Evolutionary conservation across 2,888 invertebrate genomes (phyloP).

Genomic region (Thecophora atra): DNA sequence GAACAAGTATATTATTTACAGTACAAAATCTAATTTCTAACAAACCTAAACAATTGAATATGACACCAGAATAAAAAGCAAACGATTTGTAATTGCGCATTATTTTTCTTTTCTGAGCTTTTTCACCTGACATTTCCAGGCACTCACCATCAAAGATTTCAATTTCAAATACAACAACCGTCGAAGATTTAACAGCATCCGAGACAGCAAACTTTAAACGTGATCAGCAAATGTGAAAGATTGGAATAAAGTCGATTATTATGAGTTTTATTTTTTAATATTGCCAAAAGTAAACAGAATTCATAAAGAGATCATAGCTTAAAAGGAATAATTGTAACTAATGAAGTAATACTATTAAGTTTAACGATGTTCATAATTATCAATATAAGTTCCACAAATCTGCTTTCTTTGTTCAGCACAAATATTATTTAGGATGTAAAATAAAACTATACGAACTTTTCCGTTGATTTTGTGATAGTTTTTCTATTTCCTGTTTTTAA

Average conservation of each 20-base stretch:
- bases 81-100: too few species aligned
- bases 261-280: neutral
- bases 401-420: neutral
- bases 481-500: neutral
- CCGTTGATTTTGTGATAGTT: too few species aligned
- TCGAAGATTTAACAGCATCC: conserved; percentile 28
- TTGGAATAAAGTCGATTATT: neutral
- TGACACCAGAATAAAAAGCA: too few species aligned
- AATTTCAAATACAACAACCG: conserved; percentile 35
- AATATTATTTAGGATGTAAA: neutral
- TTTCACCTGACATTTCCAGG: conserved; percentile 31
- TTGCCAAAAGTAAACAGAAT: too few species aligned
- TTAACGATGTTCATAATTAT: neutral
- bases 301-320: too few species aligned
- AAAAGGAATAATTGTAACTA: neutral
- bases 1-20: too few species aligned
- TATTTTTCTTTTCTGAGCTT: neutral
- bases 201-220: conserved; percentile 27
- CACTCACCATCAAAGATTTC: conserved; percentile 32
- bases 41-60: too few species aligned
- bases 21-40: too few species aligned
- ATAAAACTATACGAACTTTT: neutral
- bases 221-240: conserved; percentile 17
- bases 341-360: too few species aligned
- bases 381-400: neutral